Percentiles rank a stretch among this genome's conserved stretches.
Evolutionary conservation across 35 echinoderm and acorn worm species (phyloP).

Genomic region (Anneissia japonica): DNA sequence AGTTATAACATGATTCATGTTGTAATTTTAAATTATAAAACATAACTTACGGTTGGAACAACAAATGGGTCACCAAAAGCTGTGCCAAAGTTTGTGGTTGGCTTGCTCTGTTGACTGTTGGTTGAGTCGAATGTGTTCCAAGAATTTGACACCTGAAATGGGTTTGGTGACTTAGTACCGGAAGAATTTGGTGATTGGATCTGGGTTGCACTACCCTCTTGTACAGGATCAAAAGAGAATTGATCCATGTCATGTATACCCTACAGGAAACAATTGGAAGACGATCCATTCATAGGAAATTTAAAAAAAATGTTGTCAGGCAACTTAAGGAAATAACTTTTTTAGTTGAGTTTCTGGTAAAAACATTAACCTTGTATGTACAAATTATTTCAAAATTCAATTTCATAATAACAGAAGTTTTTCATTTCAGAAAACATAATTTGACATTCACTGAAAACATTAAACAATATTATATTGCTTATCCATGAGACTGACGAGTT

Average conservation of each 20-base stretch:
- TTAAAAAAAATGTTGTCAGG: not conserved
- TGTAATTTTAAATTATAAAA: too few species aligned
- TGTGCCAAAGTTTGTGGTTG: not conserved
- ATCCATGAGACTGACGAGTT: too few species aligned
- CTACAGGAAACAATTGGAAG: not conserved
- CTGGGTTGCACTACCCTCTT: not conserved
- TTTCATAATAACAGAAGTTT: too few species aligned
- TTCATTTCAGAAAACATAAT: too few species aligned
- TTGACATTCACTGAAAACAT: too few species aligned
- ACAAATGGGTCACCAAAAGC: not conserved
- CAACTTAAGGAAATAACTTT: not conserved
- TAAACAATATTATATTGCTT: too few species aligned
- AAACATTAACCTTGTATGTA: too few species aligned
- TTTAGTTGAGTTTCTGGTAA: too few species aligned
- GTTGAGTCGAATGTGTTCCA: constrained; percentile 1
- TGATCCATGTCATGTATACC: not conserved
- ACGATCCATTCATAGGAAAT: not conserved
- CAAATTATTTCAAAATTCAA: too few species aligned
- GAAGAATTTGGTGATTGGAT: not conserved
- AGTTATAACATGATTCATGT: too few species aligned
- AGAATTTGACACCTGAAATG: constrained; percentile 26
- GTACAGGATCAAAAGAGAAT: not conserved
- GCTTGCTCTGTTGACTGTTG: not conserved
- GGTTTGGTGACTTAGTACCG: constrained; percentile 3
- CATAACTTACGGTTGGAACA: not conserved